These are phyloP conservation scores for Arizona elegans DNA, from an alignment of 2,113 vertebrate genomes.

Conservation along the genomic window DNA sequence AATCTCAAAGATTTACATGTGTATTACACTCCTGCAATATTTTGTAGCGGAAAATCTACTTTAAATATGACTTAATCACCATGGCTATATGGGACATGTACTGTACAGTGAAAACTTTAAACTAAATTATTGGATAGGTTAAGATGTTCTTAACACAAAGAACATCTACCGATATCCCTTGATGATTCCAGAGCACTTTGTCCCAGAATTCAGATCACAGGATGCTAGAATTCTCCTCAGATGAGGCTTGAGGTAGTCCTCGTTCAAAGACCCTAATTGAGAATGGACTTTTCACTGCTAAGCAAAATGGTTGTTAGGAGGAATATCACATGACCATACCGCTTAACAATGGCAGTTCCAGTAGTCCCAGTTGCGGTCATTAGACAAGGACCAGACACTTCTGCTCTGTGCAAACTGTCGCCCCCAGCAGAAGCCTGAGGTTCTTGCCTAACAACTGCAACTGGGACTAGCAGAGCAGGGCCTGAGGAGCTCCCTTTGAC, in stretches of 20 bases:
- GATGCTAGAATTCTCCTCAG: not conserved
- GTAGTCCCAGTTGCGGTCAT: not conserved
- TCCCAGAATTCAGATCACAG: not conserved
- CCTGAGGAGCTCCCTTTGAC: not conserved
- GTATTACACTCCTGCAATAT: not conserved
- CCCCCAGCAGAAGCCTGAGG: not conserved
- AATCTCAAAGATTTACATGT: not conserved
- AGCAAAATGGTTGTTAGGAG: not conserved
- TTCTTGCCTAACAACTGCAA: no score
- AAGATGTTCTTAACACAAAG: not conserved
- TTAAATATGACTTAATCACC: not conserved
- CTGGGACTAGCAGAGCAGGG: no score
- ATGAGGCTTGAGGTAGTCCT: not conserved
- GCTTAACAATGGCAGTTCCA: not conserved
- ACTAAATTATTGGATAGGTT: not conserved
- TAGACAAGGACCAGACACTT: not conserved
- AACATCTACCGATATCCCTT: not conserved
- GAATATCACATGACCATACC: not conserved
- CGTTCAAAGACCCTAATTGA: not conserved
- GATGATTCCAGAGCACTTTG: not conserved
- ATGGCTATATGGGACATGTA: not conserved
- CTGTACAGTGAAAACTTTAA: not conserved
- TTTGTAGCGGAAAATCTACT: not conserved
- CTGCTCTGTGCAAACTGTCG: not conserved
- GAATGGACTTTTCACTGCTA: not conserved